A percentile compares a stretch with the other conserved stretches of the same genome.
These are phyloP conservation scores for Steinernema hermaphroditum DNA, from an alignment of 2,888 invertebrate species.

Conservation along the genomic window DNA sequence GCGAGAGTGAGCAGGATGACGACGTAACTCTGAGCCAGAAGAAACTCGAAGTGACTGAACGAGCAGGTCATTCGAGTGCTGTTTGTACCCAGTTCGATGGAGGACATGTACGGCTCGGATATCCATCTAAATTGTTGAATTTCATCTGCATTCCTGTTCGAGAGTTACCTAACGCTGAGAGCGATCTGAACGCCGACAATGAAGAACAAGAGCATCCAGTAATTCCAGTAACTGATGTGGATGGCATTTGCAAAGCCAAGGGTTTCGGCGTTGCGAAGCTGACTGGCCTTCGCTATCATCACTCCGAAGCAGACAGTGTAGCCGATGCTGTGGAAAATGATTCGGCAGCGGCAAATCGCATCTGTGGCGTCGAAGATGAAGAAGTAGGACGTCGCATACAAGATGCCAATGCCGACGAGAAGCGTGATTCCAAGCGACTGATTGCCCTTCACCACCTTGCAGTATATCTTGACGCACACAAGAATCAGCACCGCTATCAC, in stretches of 20 bases:
- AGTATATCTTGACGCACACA: slow-evolving; percentile 57
- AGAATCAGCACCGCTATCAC: slow-evolving; percentile 51
- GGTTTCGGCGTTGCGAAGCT: slow-evolving; percentile 62
- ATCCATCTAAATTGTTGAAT: too few species aligned
- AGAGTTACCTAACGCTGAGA: slow-evolving; percentile 46
- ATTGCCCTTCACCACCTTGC: slow-evolving; percentile 62
- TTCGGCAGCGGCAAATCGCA: slow-evolving; percentile 42
- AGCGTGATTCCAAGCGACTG: slow-evolving; percentile 65
- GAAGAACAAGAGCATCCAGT: slow-evolving; percentile 65
- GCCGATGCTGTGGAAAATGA: slow-evolving; percentile 55
- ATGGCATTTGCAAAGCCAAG: slow-evolving; percentile 40
- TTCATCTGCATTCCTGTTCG: too few species aligned
- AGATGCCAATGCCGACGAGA: slow-evolving; percentile 59
- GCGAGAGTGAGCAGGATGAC: slow-evolving; percentile 60
- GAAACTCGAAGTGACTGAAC: slow-evolving; percentile 48
- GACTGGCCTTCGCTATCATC: slow-evolving; percentile 64
- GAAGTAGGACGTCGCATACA: slow-evolving; percentile 61
- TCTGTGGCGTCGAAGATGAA: slow-evolving; percentile 62
- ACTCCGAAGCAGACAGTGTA: slow-evolving; percentile 65
- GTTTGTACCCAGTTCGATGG: slow-evolving; percentile 46
- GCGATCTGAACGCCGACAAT: slow-evolving; percentile 64
- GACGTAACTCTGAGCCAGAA: slow-evolving; percentile 55
- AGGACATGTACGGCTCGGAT: slow-evolving; percentile 55
- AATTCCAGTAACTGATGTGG: slow-evolving; percentile 65
- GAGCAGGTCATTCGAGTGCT: slow-evolving; percentile 52